Conservation (phyloP, 2,113 vertebrate species). For the Dolichallabes microphthalmus region DNA sequence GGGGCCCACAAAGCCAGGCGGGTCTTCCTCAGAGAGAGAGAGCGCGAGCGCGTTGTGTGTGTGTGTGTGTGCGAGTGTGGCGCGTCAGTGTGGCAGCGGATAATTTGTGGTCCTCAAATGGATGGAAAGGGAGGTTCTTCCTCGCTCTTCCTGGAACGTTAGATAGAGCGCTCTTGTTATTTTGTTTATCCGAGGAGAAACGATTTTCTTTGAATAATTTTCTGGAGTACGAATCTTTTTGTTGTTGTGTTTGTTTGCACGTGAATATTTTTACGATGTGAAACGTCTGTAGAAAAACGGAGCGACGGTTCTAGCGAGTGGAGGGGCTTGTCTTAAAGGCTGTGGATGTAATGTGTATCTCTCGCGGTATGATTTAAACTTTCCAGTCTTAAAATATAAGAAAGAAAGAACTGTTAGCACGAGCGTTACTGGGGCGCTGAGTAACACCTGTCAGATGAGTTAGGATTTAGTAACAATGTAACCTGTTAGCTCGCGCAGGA, state of each 20-base stretch:
- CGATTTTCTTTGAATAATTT: conserved; percentile 1
- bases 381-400: not conserved
- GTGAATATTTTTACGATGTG: conserved; percentile 33
- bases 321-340: not conserved
- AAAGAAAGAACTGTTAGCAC: not conserved
- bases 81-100: not conserved
- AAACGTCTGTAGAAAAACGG: conserved; percentile 27
- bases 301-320: conserved; percentile 14
- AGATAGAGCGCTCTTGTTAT: not conserved
- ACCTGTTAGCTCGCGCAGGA: not conserved
- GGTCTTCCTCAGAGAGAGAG: conserved; percentile 13
- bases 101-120: not conserved
- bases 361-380: conserved; percentile 39
- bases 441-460: not conserved
- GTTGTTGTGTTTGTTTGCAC: not conserved
- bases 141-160: not conserved
- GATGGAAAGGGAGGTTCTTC: not conserved
- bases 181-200: not conserved
- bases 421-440: not conserved
- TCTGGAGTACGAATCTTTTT: conserved; percentile 63
- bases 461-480: not conserved
- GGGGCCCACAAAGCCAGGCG: conserved; percentile 64
- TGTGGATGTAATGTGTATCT: conserved; percentile 32
- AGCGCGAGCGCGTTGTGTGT: not conserved
- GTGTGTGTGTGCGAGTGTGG: not conserved